Base-by-base conservation (phyloP, 1,140 invertebrate genomes). In the Cecropterus lyciades region DNA sequence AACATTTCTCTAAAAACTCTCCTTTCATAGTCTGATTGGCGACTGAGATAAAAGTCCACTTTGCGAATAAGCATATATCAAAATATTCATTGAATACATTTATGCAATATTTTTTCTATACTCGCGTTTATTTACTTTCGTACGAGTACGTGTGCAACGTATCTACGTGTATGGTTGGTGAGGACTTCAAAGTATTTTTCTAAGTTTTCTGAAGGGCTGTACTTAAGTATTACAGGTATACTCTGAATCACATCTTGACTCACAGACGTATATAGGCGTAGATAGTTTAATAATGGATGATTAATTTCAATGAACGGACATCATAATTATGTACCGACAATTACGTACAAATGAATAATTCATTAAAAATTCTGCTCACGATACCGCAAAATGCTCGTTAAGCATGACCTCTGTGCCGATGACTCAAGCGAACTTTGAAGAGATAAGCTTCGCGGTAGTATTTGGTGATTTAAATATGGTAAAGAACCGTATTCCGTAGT, bases 221-320 rank as follows among this genome's bases (percentile, higher is more conserved):
- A 30, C 27, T 30, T 7, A 8, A 30, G 27, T 30, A 30, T 37
- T 37, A 37, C 33, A n/a, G 9, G 33, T 37, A n/a, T 15, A 42
- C 59, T 60, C 49, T 82, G 73, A 83, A 59, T 82, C 71, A 82
- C 65, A 62, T 72, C 63, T 69, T 86, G 85, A 86, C 65, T 88
- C 85, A 86, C 52, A 75, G 24, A 69, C 49, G 46, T 73, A 67
- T 69, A 70, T 17, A 62, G 66, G 69, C 64, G 60, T 73, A 77
- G 42, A 57, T 69, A 74, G 75, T 70, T 70, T 67, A 75, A 83
- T 66, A 68, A 52, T 65, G 67, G 42, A 80, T 85, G 75, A 82
- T 75, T 83, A 82, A 82, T 76, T 70, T 75, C 65, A 77, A 80
- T 77, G 72, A 78, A 79, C 77, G 65, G 65, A 60, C 55, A 70